A percentile compares a stretch with the other conserved stretches of the same genome.
phyloP scores from a whole-genome alignment of 2,797 vertebrate species.

The Tympanoctomys barrerae region DNA sequence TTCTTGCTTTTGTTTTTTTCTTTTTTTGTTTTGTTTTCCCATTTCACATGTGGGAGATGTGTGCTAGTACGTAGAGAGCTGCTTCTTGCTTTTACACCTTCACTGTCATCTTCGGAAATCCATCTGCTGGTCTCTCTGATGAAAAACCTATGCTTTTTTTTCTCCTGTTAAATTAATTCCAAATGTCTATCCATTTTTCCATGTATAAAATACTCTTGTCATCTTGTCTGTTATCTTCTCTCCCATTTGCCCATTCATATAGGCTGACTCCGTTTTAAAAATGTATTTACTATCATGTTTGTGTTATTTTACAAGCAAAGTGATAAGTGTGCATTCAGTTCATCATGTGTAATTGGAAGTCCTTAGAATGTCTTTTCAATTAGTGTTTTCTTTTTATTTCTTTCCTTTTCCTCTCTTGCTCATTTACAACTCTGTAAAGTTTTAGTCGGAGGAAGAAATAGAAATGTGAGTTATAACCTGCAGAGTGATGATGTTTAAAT shows the following conservation, averaged over 20 bases:
- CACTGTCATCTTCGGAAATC: not conserved
- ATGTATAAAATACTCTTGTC: not conserved
- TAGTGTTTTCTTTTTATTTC: not conserved
- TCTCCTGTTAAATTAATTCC: not conserved
- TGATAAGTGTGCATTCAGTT: not conserved
- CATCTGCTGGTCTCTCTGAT: not conserved
- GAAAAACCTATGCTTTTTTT: not conserved
- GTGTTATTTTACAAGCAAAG: not conserved
- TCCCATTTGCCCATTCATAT: not conserved
- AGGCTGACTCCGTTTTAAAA: not conserved
- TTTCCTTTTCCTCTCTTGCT: constrained; percentile 1
- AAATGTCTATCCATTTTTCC: not conserved
- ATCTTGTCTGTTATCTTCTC: not conserved
- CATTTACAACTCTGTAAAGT: not conserved
- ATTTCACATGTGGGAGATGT: not conserved
- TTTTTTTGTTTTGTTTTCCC: not conserved
- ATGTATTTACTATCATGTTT: not conserved
- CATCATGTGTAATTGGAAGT: not conserved
- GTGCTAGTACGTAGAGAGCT: not conserved
- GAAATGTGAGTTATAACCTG: constrained; percentile 26
- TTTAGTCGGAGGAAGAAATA: not conserved
- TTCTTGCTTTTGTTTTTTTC: not conserved
- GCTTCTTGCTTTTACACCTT: not conserved
- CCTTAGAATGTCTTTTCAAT: not conserved
- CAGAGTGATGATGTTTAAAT: not conserved